Percentiles rank a stretch among this genome's conserved stretches.
phyloP scores from a whole-genome alignment of 2,888 invertebrate genomes.

The Meteorus colon region DNA sequence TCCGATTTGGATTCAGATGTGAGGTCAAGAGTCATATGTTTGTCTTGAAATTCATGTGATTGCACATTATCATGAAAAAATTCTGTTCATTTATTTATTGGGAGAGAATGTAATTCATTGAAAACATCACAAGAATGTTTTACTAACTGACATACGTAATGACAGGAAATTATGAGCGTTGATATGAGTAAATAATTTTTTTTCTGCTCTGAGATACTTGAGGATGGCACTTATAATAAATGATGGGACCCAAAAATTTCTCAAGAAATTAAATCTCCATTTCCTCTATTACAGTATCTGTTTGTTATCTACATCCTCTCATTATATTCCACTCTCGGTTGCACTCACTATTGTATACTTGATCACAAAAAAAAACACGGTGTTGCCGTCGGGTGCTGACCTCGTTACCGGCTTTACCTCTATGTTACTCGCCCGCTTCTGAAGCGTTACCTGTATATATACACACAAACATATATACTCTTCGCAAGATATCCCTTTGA shows the following conservation, averaged over 20 bases:
- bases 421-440: conserved; percentile 2
- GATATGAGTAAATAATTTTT: neutral
- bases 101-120: too few species aligned
- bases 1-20: too few species aligned
- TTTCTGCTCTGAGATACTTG: neutral
- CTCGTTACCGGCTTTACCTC: conserved; percentile 57
- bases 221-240: neutral
- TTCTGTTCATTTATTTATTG: too few species aligned
- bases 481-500: conserved; percentile 44
- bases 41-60: too few species aligned
- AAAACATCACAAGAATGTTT: too few species aligned
- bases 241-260: conserved; percentile 3
- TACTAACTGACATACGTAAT: too few species aligned
- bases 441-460: conserved; percentile 42
- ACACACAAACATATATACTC: conserved; percentile 23
- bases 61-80: too few species aligned
- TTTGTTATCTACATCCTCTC: neutral
- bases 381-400: conserved; percentile 49
- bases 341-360: conserved; percentile 45
- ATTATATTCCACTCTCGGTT: conserved; percentile 36
- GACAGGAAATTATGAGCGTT: too few species aligned
- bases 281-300: conserved; percentile 26
- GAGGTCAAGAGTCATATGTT: too few species aligned
- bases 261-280: conserved; percentile 31
- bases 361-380: conserved; percentile 8